Evolutionary conservation across 2,797 vertebrate species (phyloP), one percentile per base, ranked within the genome.

Genomic region (Hoplostethus mediterraneus): DNA sequence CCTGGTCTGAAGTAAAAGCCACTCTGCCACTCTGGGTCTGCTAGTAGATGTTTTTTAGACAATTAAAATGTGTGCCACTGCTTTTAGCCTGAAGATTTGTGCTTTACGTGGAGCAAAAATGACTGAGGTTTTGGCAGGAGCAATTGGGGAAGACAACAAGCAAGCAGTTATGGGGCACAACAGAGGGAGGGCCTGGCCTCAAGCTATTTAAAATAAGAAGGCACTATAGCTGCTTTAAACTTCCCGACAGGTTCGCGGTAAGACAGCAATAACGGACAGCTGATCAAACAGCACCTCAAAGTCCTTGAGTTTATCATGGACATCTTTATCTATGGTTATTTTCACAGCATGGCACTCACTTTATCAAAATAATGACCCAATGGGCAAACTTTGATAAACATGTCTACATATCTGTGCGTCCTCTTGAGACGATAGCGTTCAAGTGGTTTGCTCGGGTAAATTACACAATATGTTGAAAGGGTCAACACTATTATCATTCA

Each of bases 401-500:
- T 71, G 77, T 75, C 78, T 66, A 80, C 68, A 84, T 81, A 57
- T 67, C 40, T 58, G 36, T 5, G 57, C 61, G 49, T 63, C 73
- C 44, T 73, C 71, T 73, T 21, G 36, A 70, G 74, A 59, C 47
- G 44, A 81, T 75, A 68, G 42, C 51, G 38, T 67, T 80, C 25
- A 55, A 75, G 62, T 61, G 69, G 49, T 81, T 85, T 71, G 63
- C 67, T 10, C 31, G 17, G 6, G n/a, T 17, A 25, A 38, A 33
- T 63, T 77, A 51, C 44, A 74, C 53, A 63, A 80, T 83, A 61
- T 60, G n/a, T 75, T 54, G 59, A 52, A 68, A 78, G 81, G 13
- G 21, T 75, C 63, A 68, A 73, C 74, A 83, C 69, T 42, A 67
- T 88, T 73, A 77, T 66, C 61, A 90, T 89, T 87, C 68, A 87